A percentile compares a stretch with the other conserved stretches of the same genome.
Conservation (phyloP, 2,113 vertebrate species). For the Acrocephalus kingi region DNA sequence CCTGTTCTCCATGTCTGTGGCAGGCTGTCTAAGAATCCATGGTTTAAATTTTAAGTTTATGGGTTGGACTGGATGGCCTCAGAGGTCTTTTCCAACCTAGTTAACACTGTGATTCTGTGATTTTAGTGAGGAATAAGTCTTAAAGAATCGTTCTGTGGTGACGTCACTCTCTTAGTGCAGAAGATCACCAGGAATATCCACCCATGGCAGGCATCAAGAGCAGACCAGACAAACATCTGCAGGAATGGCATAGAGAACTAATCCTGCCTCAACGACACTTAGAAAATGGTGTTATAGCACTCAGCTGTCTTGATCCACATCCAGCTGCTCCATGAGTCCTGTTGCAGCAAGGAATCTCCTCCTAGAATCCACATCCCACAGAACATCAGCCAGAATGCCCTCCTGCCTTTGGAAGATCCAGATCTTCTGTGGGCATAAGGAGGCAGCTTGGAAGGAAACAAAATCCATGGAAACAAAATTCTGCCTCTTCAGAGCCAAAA, state of each 20-base stretch:
- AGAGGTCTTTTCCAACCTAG: not conserved
- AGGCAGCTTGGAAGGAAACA: not conserved
- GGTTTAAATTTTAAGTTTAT: not conserved
- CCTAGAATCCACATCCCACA: not conserved
- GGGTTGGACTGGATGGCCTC: not conserved
- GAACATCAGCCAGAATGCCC: not conserved
- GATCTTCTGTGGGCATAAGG: not conserved
- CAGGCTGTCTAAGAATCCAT: not conserved
- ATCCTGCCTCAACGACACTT: not conserved
- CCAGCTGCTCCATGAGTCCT: not conserved
- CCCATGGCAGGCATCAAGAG: not conserved
- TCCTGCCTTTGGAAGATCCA: not conserved
- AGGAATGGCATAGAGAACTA: not conserved
- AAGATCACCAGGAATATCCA: not conserved
- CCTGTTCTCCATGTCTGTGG: rapidly evolving
- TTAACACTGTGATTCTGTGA: not conserved
- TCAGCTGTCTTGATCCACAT: not conserved
- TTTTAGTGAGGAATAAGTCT: not conserved
- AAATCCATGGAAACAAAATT: not conserved
- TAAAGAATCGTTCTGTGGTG: not conserved
- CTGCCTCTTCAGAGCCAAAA: not conserved
- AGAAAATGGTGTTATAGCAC: not conserved
- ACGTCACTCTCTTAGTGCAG: not conserved
- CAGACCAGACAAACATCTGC: not conserved
- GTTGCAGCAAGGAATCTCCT: not conserved